phyloP scores from a whole-genome alignment of 2,888 invertebrate genomes.

The Pandemis corylana region DNA sequence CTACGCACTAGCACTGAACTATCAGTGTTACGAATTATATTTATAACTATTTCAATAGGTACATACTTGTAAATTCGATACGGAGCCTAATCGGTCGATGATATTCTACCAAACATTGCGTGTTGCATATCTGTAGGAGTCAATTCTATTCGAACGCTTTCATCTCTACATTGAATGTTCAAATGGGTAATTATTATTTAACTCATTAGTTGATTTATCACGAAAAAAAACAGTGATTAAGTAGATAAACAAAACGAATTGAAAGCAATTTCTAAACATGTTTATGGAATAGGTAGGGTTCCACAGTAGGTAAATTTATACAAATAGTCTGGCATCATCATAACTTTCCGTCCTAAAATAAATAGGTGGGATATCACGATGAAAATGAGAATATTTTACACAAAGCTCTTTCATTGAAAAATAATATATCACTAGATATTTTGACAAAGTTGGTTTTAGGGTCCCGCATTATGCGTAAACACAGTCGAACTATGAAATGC shows the following conservation, averaged over 20 bases:
- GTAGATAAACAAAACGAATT: neutral
- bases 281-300: neutral
- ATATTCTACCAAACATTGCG: too few species aligned
- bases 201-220: neutral
- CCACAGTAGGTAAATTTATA: neutral
- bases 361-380: neutral
- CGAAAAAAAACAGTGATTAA: neutral
- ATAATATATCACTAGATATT: neutral
- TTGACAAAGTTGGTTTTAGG: neutral
- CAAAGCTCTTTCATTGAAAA: neutral
- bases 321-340: neutral
- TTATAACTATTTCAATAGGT: too few species aligned
- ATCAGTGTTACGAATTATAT: too few species aligned
- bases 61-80: too few species aligned
- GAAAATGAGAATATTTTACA: constrained; percentile 1
- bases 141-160: too few species aligned
- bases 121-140: too few species aligned
- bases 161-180: too few species aligned
- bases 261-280: neutral
- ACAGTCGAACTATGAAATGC: neutral
- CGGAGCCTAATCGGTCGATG: too few species aligned
- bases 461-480: neutral
- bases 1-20: too few species aligned
- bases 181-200: too few species aligned
- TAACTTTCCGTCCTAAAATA: neutral